A percentile compares a stretch with the other conserved stretches of the same genome.
These are phyloP conservation scores for Hipparchia sbordonii DNA, from an alignment of 2,888 invertebrate species.

Conservation along the genomic window DNA sequence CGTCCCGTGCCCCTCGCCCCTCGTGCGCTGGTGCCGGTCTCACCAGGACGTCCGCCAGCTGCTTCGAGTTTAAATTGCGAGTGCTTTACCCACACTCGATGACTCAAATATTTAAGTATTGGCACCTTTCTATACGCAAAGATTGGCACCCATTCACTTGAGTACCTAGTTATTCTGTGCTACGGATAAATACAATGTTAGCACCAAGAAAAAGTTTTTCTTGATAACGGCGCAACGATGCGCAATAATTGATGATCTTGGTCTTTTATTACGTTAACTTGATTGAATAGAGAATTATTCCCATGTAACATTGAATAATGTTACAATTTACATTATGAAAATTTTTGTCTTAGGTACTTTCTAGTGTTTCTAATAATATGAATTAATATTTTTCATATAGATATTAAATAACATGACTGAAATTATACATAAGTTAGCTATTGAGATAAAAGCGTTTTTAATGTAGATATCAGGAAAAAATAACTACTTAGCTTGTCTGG, in stretches of 20 bases:
- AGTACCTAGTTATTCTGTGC: background rate
- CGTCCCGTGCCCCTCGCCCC: slow-evolving; percentile 48
- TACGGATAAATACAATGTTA: background rate
- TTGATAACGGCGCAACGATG: background rate
- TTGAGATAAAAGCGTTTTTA: no score
- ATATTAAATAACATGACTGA: no score
- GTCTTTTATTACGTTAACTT: no score
- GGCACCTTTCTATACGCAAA: slow-evolving; percentile 6
- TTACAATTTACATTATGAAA: no score
- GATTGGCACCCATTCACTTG: background rate
- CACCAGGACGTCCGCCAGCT: slow-evolving; percentile 72
- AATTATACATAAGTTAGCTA: no score
- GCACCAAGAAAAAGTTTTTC: background rate
- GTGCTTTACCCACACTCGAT: slow-evolving; percentile 48
- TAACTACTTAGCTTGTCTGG: no score
- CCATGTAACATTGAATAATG: no score
- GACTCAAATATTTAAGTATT: slow-evolving; percentile 35
- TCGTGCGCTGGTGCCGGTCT: slow-evolving; percentile 50
- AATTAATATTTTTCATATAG: no score
- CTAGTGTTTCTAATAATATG: no score
- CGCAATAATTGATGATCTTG: background rate
- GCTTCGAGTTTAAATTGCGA: slow-evolving; percentile 50
- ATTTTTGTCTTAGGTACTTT: no score
- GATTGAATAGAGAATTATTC: no score
- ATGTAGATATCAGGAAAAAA: no score